Percentiles rank a stretch among this genome's conserved stretches.
These are phyloP conservation scores for Metellina segmentata DNA, from an alignment of 2,888 invertebrate species.

Conservation along the genomic window DNA sequence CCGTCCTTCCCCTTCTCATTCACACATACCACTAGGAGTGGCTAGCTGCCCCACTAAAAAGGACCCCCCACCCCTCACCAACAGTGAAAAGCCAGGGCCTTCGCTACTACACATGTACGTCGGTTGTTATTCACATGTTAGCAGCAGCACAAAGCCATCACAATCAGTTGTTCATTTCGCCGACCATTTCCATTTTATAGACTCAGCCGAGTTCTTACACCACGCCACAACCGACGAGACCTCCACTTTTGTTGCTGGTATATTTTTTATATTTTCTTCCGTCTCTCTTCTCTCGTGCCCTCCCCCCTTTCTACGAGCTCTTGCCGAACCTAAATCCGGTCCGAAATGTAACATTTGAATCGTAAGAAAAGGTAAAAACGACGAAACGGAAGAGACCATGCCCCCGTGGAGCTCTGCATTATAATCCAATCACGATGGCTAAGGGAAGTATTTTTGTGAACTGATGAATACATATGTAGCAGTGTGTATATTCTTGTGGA, in stretches of 20 bases:
- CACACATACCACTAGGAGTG: conserved; percentile 58
- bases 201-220: conserved; percentile 4
- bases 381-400: conserved; percentile 64
- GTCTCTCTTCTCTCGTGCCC: not conserved
- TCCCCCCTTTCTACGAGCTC: not conserved
- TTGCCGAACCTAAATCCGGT: conserved; percentile 74
- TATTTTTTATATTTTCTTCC: conserved; percentile 1
- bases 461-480: conserved; percentile 46
- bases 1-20: conserved; percentile 47
- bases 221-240: not conserved
- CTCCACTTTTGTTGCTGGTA: conserved; percentile 40
- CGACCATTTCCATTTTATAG: conserved; percentile 70
- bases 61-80: conserved; percentile 26
- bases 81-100: conserved; percentile 53
- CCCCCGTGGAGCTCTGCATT: conserved; percentile 42
- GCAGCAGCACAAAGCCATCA: conserved; percentile 67
- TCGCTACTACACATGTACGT: conserved; percentile 69
- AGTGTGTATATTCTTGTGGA: conserved; percentile 22
- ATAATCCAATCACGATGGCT: conserved; percentile 69
- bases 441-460: conserved; percentile 56
- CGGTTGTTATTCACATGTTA: conserved; percentile 74
- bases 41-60: conserved; percentile 73
- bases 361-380: conserved; percentile 47
- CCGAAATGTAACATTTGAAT: conserved; percentile 64
- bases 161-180: conserved; percentile 74